phyloP scores from a whole-genome alignment of 2,113 vertebrate genomes.

The Paradisaea rubra region DNA sequence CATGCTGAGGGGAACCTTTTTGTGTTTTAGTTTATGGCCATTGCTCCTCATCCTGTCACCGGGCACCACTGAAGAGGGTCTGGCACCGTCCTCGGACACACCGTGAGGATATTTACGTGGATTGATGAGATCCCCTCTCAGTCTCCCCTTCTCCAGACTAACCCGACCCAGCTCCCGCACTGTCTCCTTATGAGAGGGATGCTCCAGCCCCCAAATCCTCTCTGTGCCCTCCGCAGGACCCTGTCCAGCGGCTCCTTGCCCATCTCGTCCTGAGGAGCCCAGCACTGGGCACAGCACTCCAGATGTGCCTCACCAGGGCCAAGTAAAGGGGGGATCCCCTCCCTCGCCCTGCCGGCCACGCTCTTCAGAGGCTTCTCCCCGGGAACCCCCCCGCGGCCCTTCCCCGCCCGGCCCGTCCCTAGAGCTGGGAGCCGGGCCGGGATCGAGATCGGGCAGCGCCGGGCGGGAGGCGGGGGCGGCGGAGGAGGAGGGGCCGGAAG shows the following conservation, averaged over 20 bases:
- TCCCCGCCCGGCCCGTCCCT: background rate
- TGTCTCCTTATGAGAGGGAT: background rate
- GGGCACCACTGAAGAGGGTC: background rate
- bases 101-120: background rate
- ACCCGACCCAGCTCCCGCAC: background rate
- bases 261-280: background rate
- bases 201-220: background rate
- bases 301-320: background rate
- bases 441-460: background rate
- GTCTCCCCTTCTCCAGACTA: too few species aligned
- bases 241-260: background rate
- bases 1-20: background rate
- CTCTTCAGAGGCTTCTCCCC: background rate
- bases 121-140: background rate
- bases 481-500: conserved; percentile 22
- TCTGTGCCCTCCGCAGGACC: fast-evolving
- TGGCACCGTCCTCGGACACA: background rate
- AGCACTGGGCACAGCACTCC: background rate
- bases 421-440: background rate
- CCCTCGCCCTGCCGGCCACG: background rate
- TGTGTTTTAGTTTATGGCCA: background rate
- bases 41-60: background rate
- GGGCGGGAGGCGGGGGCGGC: background rate
- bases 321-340: background rate
- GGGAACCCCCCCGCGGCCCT: background rate